Percentiles rank a stretch among this genome's conserved stretches.
phyloP scores from a whole-genome alignment of 2,113 vertebrate species.

The Atrichornis clamosus region DNA sequence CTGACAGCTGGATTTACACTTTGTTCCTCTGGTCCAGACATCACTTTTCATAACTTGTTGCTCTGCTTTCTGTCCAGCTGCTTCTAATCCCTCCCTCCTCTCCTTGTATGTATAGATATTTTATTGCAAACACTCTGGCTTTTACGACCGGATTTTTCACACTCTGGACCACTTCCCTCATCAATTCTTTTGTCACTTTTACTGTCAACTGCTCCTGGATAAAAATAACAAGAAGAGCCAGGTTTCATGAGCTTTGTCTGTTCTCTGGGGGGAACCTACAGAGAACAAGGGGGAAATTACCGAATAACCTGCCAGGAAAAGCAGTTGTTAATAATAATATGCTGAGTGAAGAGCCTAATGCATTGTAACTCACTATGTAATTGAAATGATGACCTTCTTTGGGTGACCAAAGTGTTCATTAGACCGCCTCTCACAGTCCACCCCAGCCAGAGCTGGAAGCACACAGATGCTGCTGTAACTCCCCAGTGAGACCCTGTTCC shows the following conservation, averaged over 20 bases:
- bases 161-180: background rate
- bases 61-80: constrained; percentile 44
- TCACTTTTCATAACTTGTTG: background rate
- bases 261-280: background rate
- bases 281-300: background rate
- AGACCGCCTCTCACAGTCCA: background rate
- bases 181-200: constrained; percentile 53
- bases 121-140: constrained; percentile 52
- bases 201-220: constrained; percentile 7
- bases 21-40: background rate
- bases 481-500: background rate
- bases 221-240: constrained; percentile 20
- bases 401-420: background rate
- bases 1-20: constrained; percentile 19
- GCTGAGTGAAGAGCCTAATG: rapidly evolving
- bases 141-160: constrained; percentile 44
- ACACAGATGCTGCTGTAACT: background rate
- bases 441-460: background rate
- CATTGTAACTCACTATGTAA: background rate
- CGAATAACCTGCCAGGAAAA: background rate
- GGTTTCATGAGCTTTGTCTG: background rate
- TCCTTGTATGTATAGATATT: constrained; percentile 39
- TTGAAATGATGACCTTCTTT: background rate
- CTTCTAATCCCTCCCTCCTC: background rate
- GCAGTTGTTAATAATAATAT: background rate